Base-by-base conservation (phyloP, 2,113 vertebrate species). In the Furnarius figulus region DNA sequence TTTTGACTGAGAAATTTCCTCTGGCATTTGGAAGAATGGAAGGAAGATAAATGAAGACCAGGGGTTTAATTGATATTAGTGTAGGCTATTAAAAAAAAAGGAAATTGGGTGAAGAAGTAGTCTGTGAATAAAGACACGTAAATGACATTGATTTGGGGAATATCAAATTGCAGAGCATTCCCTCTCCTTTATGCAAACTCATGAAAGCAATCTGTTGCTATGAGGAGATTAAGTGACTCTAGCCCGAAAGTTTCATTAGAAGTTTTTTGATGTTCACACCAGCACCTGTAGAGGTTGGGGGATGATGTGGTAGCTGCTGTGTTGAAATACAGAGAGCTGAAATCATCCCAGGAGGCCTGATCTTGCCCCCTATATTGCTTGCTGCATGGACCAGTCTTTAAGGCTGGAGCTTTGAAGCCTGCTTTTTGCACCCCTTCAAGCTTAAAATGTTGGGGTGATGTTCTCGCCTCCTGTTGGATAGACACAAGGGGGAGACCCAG, bases 1-100 rank as follows among this genome's bases (percentile, higher is more conserved):
- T 67, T 89, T 87, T 90, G 42, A 59, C 46, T 44, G 58, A 96
- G 86, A 96, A 80, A 77, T 68, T 70, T 87, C 33, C 88, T 80
- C 44, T 28, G 42, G 68, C 7, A 1, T 91, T 95, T 88, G 72
- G 53, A 88, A 77, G 39, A 82, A 56, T 0, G 2, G 49, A 83
- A 47, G 44, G 63, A 85, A 90, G 30, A 90, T 27, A 82, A 94
- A 96, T 58, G 53, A 86, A 71, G 76, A 83, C n/a, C 24, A 47
- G 25, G 12, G 22, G 17, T 95, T 96, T 94, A 66, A 87, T 55
- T 56, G 46, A 25, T 73, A 44, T 39, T 83, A 67, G 52, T 46
- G 27, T 24, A 42, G 25, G 52, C 53, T 85, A 67, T 39, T 37
- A 83, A 90, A 55, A 76, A 11, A 14, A 4, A 22, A 33, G 56